Conservation (phyloP, 1,140 invertebrate species). For the Halyomorpha halys region DNA sequence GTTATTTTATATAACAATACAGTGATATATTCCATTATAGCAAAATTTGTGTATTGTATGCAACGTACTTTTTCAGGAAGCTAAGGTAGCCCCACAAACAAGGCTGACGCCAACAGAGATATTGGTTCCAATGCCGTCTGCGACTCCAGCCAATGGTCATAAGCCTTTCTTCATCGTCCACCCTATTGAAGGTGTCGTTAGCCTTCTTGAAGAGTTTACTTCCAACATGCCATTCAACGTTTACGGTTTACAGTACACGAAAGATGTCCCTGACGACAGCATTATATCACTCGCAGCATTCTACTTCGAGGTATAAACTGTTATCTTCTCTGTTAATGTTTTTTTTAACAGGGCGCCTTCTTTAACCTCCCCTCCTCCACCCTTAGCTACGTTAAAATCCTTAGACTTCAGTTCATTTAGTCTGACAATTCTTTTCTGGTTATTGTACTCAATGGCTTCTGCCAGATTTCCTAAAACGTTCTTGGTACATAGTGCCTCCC, state of each 20-base stretch:
- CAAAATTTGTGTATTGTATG: slow-evolving; percentile 43
- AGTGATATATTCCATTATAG: too few relatives aligned
- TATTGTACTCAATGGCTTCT: too few relatives aligned
- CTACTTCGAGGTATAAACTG: slow-evolving; percentile 53
- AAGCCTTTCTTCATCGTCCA: slow-evolving; percentile 65
- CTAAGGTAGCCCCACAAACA: slow-evolving; percentile 32
- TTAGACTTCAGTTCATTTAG: too few relatives aligned
- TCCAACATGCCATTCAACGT: slow-evolving; percentile 54
- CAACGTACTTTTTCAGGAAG: slow-evolving; percentile 29
- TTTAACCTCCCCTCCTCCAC: background rate
- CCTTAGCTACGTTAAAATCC: too few relatives aligned
- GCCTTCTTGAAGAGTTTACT: slow-evolving; percentile 56
- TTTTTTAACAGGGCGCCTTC: too few relatives aligned
- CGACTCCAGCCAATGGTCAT: slow-evolving; percentile 37
- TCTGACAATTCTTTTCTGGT: too few relatives aligned
- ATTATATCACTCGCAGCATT: slow-evolving; percentile 63
- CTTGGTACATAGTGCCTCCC: too few relatives aligned
- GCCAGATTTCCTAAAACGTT: too few relatives aligned
- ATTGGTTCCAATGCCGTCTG: slow-evolving; percentile 47
- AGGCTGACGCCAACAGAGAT: slow-evolving; percentile 54
- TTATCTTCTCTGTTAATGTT: background rate
- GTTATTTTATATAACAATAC: background rate
- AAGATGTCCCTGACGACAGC: slow-evolving; percentile 56
- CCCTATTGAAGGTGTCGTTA: slow-evolving; percentile 82
- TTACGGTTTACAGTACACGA: slow-evolving; percentile 82